Evolutionary conservation across 2,797 vertebrate genomes (phyloP), one percentile per base, ranked within the genome.

Genomic region (Eurystomus glaucurus): DNA sequence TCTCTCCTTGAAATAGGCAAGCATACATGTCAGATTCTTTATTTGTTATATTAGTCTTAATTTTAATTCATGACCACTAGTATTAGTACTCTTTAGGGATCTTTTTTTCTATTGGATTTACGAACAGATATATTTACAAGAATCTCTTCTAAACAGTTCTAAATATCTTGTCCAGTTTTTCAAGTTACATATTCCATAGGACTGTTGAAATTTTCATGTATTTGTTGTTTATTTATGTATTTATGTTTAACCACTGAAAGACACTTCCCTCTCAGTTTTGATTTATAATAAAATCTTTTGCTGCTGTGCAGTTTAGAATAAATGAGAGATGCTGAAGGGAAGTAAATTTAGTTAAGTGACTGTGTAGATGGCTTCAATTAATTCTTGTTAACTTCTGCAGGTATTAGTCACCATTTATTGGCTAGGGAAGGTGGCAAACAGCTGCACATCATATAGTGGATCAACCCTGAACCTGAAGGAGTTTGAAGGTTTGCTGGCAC

Each of bases 341-440:
- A 79, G 35, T 88, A 64, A 87, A 50, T 80, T 58, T 52, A 88
- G 23, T 29, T 54, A 66, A 74, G 31, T 68, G 39, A 93, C 58
- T 78, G 22, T 76, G 46, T 81, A 83, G 33, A 55, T 89, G 84
- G 31, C 35, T 88, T 87, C 65, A 88, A 92, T 93, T 96, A 96
- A 93, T 88, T 69, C 77, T 94, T 77, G 29, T 89, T 96, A 65
- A 96, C 58, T 95, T 78, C 57, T 87, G 33, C 96, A 99, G 99
- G 99, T 99, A 93, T 97, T 99, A 97, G 99, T 99, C 96, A 99
- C 99, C 90, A 98, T 99, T 95, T 99, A 99, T 97, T 99, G 99
- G 99, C 98, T 99, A 97, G 99, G 99, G 74, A 99, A 99, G 93
- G 99, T 99, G 48, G 99, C 99, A 91, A 99, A 99, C 97, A 98